Percentiles rank a stretch among this genome's conserved stretches.
phyloP scores from a whole-genome alignment of 2,113 vertebrate genomes.

The Acrocephalus arundinaceus region DNA sequence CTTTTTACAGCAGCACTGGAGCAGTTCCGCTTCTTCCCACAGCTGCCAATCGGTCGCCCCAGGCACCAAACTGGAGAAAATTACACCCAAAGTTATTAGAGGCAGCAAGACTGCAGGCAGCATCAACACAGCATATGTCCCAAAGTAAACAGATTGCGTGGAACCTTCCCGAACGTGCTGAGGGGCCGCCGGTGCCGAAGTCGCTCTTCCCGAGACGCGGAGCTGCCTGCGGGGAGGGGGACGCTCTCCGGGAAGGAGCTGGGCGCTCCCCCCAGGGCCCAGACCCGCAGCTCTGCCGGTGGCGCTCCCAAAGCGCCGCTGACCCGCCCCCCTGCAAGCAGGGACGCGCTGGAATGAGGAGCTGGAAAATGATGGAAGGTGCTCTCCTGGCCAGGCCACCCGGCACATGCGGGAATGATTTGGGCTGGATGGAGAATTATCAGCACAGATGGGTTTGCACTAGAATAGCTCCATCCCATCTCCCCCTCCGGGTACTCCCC shows the following conservation, averaged over 20 bases:
- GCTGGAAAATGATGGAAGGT: background rate
- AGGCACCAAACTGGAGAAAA: background rate
- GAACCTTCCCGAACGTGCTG: background rate
- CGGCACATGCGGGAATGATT: rapidly evolving
- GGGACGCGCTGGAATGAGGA: background rate
- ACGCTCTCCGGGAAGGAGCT: background rate
- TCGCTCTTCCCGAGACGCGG: background rate
- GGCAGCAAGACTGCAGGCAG: constrained; percentile 18
- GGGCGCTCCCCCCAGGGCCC: background rate
- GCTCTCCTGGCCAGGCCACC: background rate
- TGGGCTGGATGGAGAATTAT: background rate
- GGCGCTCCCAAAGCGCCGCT: background rate
- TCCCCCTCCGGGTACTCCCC: background rate
- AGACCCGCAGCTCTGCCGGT: background rate
- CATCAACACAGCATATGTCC: constrained; percentile 22
- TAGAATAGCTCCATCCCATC: background rate
- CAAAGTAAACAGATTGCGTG: constrained; percentile 25
- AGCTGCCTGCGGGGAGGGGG: background rate
- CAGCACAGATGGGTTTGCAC: background rate
- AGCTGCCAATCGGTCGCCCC: background rate
- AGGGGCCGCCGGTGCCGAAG: background rate
- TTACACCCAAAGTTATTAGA: constrained; percentile 25
- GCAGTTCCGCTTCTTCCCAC: background rate
- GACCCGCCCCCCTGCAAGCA: background rate
- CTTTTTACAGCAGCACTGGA: background rate